Percentiles rank a stretch among this genome's conserved stretches.
Evolutionary conservation across 1,140 invertebrate species (phyloP).

Genomic region (Bombus waltoni): DNA sequence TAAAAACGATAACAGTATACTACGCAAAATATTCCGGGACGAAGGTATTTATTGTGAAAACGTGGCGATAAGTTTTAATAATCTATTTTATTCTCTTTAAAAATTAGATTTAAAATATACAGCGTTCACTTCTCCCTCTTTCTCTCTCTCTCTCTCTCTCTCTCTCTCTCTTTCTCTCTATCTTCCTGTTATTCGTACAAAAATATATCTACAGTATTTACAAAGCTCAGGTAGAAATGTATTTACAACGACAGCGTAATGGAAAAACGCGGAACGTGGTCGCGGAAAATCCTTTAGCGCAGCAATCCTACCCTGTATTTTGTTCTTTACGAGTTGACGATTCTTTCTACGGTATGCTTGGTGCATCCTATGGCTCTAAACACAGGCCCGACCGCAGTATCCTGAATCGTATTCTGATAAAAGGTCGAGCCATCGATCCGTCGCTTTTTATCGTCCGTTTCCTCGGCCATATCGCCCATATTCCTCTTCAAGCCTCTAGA

Average conservation of each 20-base stretch:
- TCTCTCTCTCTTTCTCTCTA: not conserved
- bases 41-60: not conserved
- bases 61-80: not conserved
- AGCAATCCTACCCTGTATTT: not conserved
- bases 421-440: constrained; percentile 38
- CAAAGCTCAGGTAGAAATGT: constrained; percentile 24
- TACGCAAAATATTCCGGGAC: not conserved
- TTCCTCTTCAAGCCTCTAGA: constrained; percentile 67
- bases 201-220: constrained; percentile 64
- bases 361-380: constrained; percentile 74
- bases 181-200: constrained; percentile 34
- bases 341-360: constrained; percentile 80
- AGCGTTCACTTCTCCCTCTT: not conserved
- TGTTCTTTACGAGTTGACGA: constrained; percentile 77
- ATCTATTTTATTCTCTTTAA: constrained; percentile 48
- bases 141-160: too few relatives aligned
- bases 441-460: constrained; percentile 50
- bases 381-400: constrained; percentile 51
- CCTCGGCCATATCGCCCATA: constrained; percentile 22
- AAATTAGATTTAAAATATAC: constrained; percentile 64
- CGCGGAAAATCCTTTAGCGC: not conserved
- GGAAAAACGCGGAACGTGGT: not conserved
- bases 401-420: constrained; percentile 55
- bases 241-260: constrained; percentile 29
- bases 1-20: not conserved